These are phyloP conservation scores for Lithobates sylvaticus DNA, from an alignment of 2,797 vertebrate genomes.

Conservation along the genomic window DNA sequence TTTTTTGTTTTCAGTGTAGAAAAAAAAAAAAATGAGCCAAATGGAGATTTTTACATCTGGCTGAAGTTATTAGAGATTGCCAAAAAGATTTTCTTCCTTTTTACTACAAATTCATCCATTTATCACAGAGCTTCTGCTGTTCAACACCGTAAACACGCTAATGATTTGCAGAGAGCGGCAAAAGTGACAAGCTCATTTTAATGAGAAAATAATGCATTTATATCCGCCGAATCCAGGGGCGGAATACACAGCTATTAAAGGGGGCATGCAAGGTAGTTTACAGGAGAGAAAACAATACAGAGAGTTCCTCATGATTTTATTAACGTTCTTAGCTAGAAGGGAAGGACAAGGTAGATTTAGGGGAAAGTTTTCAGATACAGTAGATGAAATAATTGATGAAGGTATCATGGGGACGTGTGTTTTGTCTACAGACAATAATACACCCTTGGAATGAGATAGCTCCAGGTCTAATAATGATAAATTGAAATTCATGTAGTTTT, in stretches of 20 bases:
- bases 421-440: no score
- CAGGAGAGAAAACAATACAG: background rate
- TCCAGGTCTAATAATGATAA: no score
- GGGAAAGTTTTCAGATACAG: background rate
- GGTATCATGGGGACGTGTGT: no score
- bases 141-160: background rate
- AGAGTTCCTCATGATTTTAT: background rate
- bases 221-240: background rate
- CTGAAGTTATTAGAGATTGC: background rate
- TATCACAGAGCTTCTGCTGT: background rate
- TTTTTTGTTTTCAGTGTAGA: no score
- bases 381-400: background rate
- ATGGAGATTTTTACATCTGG: background rate
- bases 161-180: slow-evolving; percentile 2
- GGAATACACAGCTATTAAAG: background rate
- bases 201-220: slow-evolving; percentile 2
- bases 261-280: background rate
- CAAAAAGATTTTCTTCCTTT: background rate
- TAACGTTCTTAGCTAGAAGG: background rate
- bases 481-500: no score
- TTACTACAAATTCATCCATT: background rate
- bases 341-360: background rate
- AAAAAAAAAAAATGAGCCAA: no score
- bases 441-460: no score
- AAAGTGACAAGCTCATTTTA: background rate